These are phyloP conservation scores for Troides helena DNA, from an alignment of 2,888 invertebrate genomes.

Conservation along the genomic window DNA sequence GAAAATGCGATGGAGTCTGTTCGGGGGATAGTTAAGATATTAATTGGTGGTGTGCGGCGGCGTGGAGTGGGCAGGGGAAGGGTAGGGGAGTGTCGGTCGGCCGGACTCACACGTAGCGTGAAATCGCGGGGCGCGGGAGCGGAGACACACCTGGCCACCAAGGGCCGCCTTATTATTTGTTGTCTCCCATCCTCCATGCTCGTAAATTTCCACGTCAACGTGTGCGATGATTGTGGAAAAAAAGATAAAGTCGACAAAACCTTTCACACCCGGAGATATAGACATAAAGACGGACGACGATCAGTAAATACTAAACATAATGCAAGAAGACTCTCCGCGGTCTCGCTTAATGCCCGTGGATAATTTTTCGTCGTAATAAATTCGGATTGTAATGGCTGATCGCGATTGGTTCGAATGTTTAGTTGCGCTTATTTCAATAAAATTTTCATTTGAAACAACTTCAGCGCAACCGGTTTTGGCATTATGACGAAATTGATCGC, in stretches of 20 bases:
- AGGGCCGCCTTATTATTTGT: conserved; percentile 73
- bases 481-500: conserved; percentile 53
- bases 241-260: conserved; percentile 66
- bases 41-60: conserved; percentile 60
- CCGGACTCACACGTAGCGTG: conserved; percentile 77
- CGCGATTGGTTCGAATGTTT: conserved; percentile 68
- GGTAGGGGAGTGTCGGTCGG: conserved; percentile 36
- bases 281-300: conserved; percentile 61
- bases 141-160: conserved; percentile 67
- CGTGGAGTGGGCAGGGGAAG: conserved; percentile 31
- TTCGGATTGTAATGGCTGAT: conserved; percentile 73
- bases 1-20: conserved; percentile 36
- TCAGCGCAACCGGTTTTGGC: conserved; percentile 57
- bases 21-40: conserved; percentile 67
- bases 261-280: conserved; percentile 67
- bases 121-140: conserved; percentile 74
- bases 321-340: conserved; percentile 44
- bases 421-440: conserved; percentile 65
- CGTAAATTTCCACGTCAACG: conserved; percentile 79
- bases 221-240: conserved; percentile 77
- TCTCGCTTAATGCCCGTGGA: conserved; percentile 69
- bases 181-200: conserved; percentile 77
- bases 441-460: conserved; percentile 52
- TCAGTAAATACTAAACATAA: conserved; percentile 49
- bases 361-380: conserved; percentile 78